phyloP scores from a whole-genome alignment of 2,113 vertebrate species.

The Rattus rattus region DNA sequence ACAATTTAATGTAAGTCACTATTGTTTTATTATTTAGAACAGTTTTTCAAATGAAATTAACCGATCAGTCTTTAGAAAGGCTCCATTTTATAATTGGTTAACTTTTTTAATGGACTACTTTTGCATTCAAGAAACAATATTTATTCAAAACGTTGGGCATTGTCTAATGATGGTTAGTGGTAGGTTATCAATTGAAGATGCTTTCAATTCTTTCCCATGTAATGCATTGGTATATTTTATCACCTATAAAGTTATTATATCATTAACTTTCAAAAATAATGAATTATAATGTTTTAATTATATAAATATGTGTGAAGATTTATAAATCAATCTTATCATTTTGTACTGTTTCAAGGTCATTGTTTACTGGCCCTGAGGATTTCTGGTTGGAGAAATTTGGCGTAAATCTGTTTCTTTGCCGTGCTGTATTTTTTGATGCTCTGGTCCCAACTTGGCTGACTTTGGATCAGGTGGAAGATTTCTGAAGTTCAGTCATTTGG shows the following conservation, averaged over 20 bases:
- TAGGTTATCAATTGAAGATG: background rate
- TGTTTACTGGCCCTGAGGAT: background rate
- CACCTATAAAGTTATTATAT: conserved; percentile 9
- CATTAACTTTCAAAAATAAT: conserved; percentile 30
- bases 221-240: conserved; percentile 22
- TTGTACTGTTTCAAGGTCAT: conserved; percentile 6
- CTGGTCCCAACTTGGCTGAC: background rate
- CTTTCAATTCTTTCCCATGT: background rate
- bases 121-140: background rate
- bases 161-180: background rate
- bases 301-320: background rate
- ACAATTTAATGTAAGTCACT: conserved; percentile 38
- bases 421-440: background rate
- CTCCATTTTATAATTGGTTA: conserved; percentile 8
- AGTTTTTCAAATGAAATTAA: conserved; percentile 21
- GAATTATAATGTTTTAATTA: conserved; percentile 37
- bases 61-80: background rate
- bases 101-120: conserved; percentile 48
- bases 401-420: background rate
- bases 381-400: conserved; percentile 13
- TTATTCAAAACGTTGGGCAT: background rate
- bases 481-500: background rate
- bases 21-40: conserved; percentile 33
- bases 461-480: background rate
- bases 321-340: background rate